Base-by-base conservation (phyloP, 1,140 invertebrate species). In the Anagrus nilaparvatae region DNA sequence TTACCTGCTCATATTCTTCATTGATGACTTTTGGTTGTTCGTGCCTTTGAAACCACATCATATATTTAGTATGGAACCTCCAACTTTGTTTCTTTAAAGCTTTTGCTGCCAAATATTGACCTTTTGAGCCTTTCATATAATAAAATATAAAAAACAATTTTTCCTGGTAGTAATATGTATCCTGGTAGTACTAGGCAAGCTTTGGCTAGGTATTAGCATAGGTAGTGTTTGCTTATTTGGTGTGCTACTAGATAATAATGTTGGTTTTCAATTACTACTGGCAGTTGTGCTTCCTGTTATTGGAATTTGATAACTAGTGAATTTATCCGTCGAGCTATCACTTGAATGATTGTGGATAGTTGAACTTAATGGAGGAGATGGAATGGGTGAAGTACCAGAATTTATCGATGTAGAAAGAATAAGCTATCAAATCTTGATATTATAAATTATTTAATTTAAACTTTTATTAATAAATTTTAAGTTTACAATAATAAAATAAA, bases 41-140 rank as follows among this genome's bases (percentile, higher is more conserved):
- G 61, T 99, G 95, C 61, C 97, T 77, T 69, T 99, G 97, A 75
- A 99, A 99, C 97, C 97, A 99, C 94, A 98, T 99, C 91, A 99
- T 96, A 66, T 97, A 97, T 67, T 99, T 99, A 30, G 95, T 99
- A 71, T 99, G 97, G 74, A 99, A 99, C 65, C 96, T 80, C 97
- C 97, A 99, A 57, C 93, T 97, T 70, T 98, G 92, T 71, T 98
- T 99, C 70, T 99, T 99, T 44, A 99, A 75, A 53, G 97, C 95
- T 73, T 98, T 99, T 33, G 97, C 97, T 54, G 96, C 95, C 61
- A 98, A 77, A 73, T 97, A 97, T 77, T 99, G 97, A 63, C 97
- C 96, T 71, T 97, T 97, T 49, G 94, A 96, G 55, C 95, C 95
- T 76, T 98, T 96, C 94, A 99, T 96, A 68, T 98, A 99, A 72